Evolutionary conservation across 2,797 vertebrate genomes (phyloP).

Genomic region (Cynopterus sphinx): DNA sequence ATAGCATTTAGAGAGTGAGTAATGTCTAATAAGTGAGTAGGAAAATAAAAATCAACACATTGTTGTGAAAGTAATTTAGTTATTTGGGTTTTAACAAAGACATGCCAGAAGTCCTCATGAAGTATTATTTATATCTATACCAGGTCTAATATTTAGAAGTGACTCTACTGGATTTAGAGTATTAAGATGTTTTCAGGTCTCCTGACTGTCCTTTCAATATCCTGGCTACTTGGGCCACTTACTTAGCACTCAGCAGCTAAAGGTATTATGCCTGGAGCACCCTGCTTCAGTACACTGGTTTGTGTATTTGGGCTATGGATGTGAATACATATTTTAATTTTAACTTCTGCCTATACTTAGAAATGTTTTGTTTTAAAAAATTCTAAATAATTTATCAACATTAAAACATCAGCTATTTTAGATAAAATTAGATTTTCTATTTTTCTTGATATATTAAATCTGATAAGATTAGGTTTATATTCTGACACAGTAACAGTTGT

Average conservation of each 20-base stretch:
- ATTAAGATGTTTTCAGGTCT: not conserved
- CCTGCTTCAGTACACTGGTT: not conserved
- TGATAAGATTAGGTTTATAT: not conserved
- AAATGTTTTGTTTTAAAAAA: not conserved
- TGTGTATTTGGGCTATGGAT: not conserved
- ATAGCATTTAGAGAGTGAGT: not conserved
- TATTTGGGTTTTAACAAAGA: not conserved
- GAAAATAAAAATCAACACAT: not conserved
- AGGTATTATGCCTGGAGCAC: not conserved
- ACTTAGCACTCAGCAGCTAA: not conserved
- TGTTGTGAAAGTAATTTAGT: not conserved
- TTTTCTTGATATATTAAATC: not conserved
- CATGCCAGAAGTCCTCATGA: not conserved
- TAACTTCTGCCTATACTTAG: not conserved
- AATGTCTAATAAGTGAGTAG: not conserved
- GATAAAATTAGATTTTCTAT: not conserved
- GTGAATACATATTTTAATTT: not conserved
- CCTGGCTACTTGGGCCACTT: not conserved
- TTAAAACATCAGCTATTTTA: not conserved
- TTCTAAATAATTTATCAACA: not conserved
- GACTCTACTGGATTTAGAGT: not conserved
- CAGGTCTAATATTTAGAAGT: not conserved
- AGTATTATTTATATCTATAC: not conserved
- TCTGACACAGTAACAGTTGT: not conserved
- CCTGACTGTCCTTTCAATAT: not conserved